phyloP scores from a whole-genome alignment of 2,888 invertebrate genomes.

The Agrotis exclamationis region DNA sequence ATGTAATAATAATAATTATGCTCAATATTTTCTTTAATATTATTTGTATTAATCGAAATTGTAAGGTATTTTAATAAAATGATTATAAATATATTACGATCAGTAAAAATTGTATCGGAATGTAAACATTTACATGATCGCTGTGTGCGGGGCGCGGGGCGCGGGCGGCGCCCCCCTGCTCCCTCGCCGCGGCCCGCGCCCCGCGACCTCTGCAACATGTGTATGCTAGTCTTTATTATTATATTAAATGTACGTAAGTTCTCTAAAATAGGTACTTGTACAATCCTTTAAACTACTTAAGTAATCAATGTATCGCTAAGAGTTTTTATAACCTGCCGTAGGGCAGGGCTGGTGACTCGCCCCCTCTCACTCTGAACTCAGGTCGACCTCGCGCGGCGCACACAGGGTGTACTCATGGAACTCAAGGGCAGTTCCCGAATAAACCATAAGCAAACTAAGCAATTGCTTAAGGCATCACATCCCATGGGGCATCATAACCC shows the following conservation, averaged over 20 bases:
- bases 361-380: conserved; percentile 5
- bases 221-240: conserved; percentile 91
- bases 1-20: conserved; percentile 82
- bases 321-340: conserved; percentile 71
- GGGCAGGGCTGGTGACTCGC: background rate
- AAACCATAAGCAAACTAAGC: too few relatives aligned
- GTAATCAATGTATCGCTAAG: conserved; percentile 77
- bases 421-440: too few relatives aligned
- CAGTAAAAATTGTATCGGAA: conserved; percentile 52
- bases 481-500: too few relatives aligned
- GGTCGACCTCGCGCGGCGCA: background rate
- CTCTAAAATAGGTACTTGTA: conserved; percentile 76
- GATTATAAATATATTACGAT: conserved; percentile 60
- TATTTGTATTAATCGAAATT: conserved; percentile 77
- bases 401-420: too few relatives aligned
- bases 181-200: background rate
- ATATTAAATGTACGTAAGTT: conserved; percentile 82
- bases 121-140: conserved; percentile 50
- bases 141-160: background rate
- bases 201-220: conserved; percentile 75
- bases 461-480: too few relatives aligned
- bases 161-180: background rate
- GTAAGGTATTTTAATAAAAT: conserved; percentile 71
- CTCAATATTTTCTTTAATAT: conserved; percentile 83
- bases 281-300: conserved; percentile 77